Evolutionary conservation across 2,113 vertebrate genomes (phyloP).

Genomic region (Pollachius pollachius): DNA sequence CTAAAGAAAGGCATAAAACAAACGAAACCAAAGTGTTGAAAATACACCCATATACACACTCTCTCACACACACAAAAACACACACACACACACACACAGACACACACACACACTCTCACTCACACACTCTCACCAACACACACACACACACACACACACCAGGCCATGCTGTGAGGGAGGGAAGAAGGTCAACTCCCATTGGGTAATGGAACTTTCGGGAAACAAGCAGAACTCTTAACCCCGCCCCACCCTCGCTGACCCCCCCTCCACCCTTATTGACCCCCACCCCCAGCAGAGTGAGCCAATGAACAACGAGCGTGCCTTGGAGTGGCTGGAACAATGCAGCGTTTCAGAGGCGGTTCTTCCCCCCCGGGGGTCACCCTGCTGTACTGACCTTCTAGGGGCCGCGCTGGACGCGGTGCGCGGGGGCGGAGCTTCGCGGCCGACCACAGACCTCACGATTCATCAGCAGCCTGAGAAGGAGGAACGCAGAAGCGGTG

Average conservation of each 20-base stretch:
- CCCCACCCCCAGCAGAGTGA: conserved; percentile 10
- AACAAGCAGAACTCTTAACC: conserved; percentile 10
- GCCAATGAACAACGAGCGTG: conserved; percentile 50
- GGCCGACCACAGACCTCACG: background rate
- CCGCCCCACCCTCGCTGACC: conserved; percentile 32
- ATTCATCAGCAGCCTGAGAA: background rate
- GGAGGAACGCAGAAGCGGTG: background rate
- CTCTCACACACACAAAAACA: too few species aligned
- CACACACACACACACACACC: too few species aligned
- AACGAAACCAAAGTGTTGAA: conserved; percentile 25
- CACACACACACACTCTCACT: too few species aligned
- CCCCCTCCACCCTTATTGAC: conserved; percentile 19
- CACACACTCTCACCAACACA: too few species aligned
- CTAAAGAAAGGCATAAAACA: background rate
- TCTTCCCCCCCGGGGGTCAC: too few species aligned
- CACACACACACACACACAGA: too few species aligned
- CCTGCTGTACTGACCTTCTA: too few species aligned
- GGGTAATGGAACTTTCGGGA: conserved; percentile 56
- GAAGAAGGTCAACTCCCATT: conserved; percentile 52
- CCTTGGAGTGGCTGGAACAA: conserved; percentile 57
- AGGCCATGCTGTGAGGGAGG: conserved; percentile 32
- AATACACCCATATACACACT: background rate
- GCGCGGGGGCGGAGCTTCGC: background rate
- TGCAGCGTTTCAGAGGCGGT: conserved; percentile 36
- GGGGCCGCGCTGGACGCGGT: too few species aligned